phyloP scores from a whole-genome alignment of 2,113 vertebrate species.

The Ia io region DNA sequence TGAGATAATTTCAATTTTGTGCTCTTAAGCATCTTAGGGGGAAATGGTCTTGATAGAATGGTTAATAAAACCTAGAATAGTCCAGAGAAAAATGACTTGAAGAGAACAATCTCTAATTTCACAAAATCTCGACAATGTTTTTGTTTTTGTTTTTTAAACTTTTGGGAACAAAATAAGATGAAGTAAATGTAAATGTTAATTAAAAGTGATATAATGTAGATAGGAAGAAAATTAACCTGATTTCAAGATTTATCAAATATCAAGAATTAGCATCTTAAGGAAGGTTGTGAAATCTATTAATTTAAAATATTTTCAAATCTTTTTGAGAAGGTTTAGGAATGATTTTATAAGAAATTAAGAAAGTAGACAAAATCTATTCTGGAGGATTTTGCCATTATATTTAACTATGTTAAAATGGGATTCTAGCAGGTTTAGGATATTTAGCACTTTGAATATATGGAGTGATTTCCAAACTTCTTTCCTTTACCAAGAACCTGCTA shows the following conservation, averaged over 20 bases:
- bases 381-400: background rate
- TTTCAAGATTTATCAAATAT: background rate
- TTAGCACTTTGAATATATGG: background rate
- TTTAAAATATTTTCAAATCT: background rate
- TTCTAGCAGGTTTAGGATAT: background rate
- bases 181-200: background rate
- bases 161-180: background rate
- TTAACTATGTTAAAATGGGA: background rate
- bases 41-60: background rate
- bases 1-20: background rate
- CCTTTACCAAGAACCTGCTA: background rate
- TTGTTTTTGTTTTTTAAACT: background rate
- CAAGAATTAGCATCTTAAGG: background rate
- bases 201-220: background rate
- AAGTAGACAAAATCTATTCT: background rate
- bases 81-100: background rate
- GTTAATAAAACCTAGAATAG: background rate
- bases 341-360: background rate
- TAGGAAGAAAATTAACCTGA: background rate
- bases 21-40: background rate
- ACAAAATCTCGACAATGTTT: background rate
- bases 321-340: background rate
- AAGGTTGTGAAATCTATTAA: background rate
- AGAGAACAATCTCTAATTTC: background rate
- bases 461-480: background rate